Evolutionary conservation across 2,888 invertebrate species (phyloP).

Genomic region (Zhengitettix transpicula): DNA sequence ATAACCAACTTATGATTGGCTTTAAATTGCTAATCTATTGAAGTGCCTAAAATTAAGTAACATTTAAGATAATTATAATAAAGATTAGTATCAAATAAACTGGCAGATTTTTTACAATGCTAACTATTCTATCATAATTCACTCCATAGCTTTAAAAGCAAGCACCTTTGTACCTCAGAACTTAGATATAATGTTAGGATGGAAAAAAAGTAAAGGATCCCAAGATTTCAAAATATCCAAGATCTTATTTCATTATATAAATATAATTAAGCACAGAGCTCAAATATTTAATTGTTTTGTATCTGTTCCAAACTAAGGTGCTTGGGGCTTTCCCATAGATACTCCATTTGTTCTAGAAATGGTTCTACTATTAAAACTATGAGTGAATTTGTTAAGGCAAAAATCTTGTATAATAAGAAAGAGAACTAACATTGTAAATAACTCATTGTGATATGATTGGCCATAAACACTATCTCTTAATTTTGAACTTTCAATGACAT

Average conservation of each 20-base stretch:
- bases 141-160: not conserved
- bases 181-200: not conserved
- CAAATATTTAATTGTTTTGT: not conserved
- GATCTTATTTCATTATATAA: not conserved
- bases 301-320: no score
- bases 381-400: not conserved
- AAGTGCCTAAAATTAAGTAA: not conserved
- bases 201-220: not conserved
- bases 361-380: not conserved
- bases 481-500: no score
- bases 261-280: not conserved
- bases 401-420: not conserved
- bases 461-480: not conserved
- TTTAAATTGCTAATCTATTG: not conserved
- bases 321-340: not conserved
- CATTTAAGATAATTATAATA: not conserved
- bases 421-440: not conserved
- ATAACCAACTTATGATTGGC: not conserved
- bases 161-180: not conserved
- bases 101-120: not conserved
- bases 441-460: slow-evolving; percentile 6
- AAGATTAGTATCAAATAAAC: not conserved
- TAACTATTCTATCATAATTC: not conserved
- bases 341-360: not conserved
- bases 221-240: not conserved